phyloP scores from a whole-genome alignment of 2,797 vertebrate species.

The Accipiter minullus region DNA sequence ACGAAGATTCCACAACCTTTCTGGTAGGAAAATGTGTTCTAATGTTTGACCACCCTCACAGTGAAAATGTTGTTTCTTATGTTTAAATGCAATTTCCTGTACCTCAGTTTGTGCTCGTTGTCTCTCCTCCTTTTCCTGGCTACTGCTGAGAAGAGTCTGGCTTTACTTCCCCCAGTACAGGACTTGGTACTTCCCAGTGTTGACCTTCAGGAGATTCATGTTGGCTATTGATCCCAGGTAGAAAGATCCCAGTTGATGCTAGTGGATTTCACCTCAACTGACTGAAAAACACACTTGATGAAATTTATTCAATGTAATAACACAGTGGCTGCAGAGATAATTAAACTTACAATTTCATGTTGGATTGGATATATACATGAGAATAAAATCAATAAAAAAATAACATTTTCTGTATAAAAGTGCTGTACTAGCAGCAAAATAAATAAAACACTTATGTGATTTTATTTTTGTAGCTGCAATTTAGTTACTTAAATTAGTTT shows the following conservation, averaged over 20 bases:
- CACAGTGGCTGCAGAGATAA: not conserved
- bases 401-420: not conserved
- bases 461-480: not conserved
- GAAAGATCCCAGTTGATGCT: not conserved
- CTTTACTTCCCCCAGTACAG: not conserved
- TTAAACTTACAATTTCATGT: not conserved
- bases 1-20: rapidly evolving
- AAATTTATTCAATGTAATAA: not conserved
- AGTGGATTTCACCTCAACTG: not conserved
- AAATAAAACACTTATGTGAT: not conserved
- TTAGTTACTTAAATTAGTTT: not conserved
- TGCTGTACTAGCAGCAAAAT: not conserved
- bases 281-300: not conserved
- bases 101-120: not conserved
- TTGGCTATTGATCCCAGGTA: not conserved
- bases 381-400: not conserved
- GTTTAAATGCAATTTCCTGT: not conserved
- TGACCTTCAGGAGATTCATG: not conserved
- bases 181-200: not conserved
- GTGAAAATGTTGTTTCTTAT: not conserved
- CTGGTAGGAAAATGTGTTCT: not conserved
- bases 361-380: not conserved
- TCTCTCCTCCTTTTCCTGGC: not conserved
- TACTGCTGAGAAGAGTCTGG: not conserved
- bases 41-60: not conserved